Base-by-base conservation (phyloP, 1,140 invertebrate genomes). In the Eciton burchellii region DNA sequence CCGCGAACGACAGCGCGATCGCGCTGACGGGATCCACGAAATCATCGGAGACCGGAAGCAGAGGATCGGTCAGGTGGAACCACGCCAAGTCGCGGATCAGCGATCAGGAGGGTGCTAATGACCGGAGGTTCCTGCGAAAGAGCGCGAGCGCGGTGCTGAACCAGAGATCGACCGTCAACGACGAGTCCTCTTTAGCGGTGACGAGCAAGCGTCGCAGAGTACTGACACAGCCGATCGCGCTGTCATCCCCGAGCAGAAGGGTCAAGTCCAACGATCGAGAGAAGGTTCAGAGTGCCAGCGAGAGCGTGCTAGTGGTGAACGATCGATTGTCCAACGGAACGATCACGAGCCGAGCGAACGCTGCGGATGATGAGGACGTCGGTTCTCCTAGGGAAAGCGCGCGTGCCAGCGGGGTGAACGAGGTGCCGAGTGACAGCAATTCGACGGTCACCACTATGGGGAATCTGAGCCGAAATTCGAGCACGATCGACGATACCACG, bases 71-170 rank as follows among this genome's bases (percentile, higher is more conserved):
- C 6, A 85, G 81, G 12, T 91, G 89, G 89, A 89, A 83, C 26
- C 81, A 87, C 57, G 74, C 86, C 1, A 81, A 63, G 16, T 12
- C 60, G 0, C 81, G 62, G 54, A 88, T 11, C 41, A 47, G 45
- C 1, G 87, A 86, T 0, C 35, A 74, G 3, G 77, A 88, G 12
- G 76, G 43, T 14, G 63, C 49, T 19, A 83, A 68, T 29, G 89
- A 91, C 49, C 68, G 89, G 1, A 57, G 89, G 35, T 84, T 84
- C 9, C 56, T 90, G 0, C 65, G 84, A 29, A 91, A 91, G 82
- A 89, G 89, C 3, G 90, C 89, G 0, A 92, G 90, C 77, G 90
- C 90, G 12, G 90, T 91, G 65, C 56, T 92, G 0, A 91, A 91
- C 84, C 91, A 91, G 29, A 70, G 90, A 82, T 77, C 26, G 70